A percentile compares a stretch with the other conserved stretches of the same genome.
Conservation (phyloP, 2,888 invertebrate species). For the Parnassius mnemosyne region DNA sequence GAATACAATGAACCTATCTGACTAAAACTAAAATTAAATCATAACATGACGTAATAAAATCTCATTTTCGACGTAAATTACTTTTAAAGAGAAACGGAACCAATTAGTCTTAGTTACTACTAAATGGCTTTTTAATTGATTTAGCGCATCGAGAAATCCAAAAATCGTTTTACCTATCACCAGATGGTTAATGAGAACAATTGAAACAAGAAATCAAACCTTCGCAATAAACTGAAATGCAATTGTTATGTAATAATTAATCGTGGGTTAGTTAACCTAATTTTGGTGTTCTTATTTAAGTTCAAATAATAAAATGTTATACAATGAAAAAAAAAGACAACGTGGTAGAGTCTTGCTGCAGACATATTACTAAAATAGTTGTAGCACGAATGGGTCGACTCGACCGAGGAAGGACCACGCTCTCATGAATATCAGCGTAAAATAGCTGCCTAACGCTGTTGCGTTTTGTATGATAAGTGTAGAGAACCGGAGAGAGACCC, state of each 20-base stretch:
- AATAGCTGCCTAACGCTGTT: too few relatives aligned
- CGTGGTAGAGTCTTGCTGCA: too few relatives aligned
- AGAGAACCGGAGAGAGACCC: too few relatives aligned
- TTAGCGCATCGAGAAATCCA: conserved; percentile 51
- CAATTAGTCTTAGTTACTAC: conserved; percentile 53
- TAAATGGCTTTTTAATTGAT: conserved; percentile 60
- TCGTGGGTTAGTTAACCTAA: background rate
- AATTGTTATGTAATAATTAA: conserved; percentile 6
- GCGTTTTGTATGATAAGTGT: too few relatives aligned
- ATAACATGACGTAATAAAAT: conserved; percentile 14
- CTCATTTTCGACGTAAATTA: conserved; percentile 25
- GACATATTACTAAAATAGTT: too few relatives aligned
- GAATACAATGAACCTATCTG: conserved; percentile 3
- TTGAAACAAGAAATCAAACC: conserved; percentile 13
- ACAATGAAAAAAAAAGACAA: too few relatives aligned
- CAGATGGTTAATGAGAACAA: conserved; percentile 26
- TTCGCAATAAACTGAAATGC: conserved; percentile 8
- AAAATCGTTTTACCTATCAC: conserved; percentile 35
- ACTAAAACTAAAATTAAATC: conserved; percentile 25
- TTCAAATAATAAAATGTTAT: background rate
- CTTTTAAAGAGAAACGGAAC: conserved; percentile 53
- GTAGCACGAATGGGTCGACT: too few relatives aligned
- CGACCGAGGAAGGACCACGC: too few relatives aligned
- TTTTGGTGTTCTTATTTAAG: conserved; percentile 5
- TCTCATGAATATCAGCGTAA: too few relatives aligned